Evolutionary conservation across 2,113 vertebrate species (phyloP), one percentile per base, ranked within the genome.

Genomic region (Tauraco erythrolophus): DNA sequence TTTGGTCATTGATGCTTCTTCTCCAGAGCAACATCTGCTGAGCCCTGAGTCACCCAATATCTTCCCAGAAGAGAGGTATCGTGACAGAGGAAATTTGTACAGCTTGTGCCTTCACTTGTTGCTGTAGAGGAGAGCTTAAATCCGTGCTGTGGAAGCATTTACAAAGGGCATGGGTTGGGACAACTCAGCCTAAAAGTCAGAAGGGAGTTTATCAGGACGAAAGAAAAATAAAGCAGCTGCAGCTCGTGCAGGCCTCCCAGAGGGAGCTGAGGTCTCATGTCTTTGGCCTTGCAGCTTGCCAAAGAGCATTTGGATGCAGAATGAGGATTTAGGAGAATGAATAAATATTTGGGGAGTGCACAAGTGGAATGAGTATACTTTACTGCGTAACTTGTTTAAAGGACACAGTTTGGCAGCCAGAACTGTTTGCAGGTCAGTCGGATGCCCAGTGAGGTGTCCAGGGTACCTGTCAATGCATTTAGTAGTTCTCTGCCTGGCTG

Each of bases 261-360:
- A 71, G 80, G 51, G 89, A 82, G 37, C 62, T 19, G 27, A 83
- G 39, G 46, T 19, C 19, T 75, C 53, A 87, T 3, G 7, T 87
- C 51, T 87, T 88, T 75, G 86, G 68, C n/a, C 28, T 57, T 53
- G 41, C 15, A 11, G 64, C 80, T 89, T 89, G 86, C 65, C 81
- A 92, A 92, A 79, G 24, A 87, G 72, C 48, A 81, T 16, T 30
- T 86, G 61, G 48, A 91, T 78, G 48, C 53, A 82, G 83, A 87
- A 84, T 14, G 53, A 72, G 50, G 39, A 69, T 84, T 96, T 94
- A 79, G 53, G 54, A 94, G 78, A 84, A 72, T 10, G 24, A 84
- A 61, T 92, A 96, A 97, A 76, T 95, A 89, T 85, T 94, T 96
- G 45, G 53, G 48, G 65, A 84, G 30, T 45, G 28, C 72, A 89